Evolutionary conservation across 2,888 invertebrate genomes (phyloP), one percentile per base, ranked within the genome.

Genomic region (Keiferia lycopersicella): DNA sequence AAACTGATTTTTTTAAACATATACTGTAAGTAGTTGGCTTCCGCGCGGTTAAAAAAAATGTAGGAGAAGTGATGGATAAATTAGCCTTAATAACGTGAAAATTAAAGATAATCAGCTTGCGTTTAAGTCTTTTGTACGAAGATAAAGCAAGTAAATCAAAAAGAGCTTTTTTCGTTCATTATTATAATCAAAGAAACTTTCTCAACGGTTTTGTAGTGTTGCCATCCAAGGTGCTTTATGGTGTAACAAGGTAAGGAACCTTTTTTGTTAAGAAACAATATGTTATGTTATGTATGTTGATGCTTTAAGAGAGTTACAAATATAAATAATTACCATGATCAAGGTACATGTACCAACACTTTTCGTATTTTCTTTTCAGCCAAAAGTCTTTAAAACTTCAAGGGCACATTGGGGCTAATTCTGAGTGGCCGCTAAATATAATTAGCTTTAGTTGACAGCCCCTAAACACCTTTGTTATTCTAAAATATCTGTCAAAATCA

Each of bases 1-100:
- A 65, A 45, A 16, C 63, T 64, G 60, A 68, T 66, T 66, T 64
- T 61, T 53, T 41, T 30, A 26, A 6, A 6, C 6, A 34, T 57
- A 38, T n/a, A 53, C 26, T 22, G 26, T 14, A 26, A 26, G 26
- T 60, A 45, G 41, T 60, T 60, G 14, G n/a, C 14, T 20, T 4
- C 60, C 22, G 18, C 22, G 18, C 20, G 18, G 51, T 16, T n/a
- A 3, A 16, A 45, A 45, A 45, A 16, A 45, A 45, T 11, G 12
- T 2, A 45, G 45, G 16, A n/a, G 6, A 4, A 45, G n/a, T 45
- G 45, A 45, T n/a, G 45, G 45, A 45, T 45, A 45, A 45, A 45
- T 45, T 45, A 16, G 45, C 10, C 14, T 12, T 22, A 26, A 53
- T 22, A 53, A 22, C 26, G 6, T 22, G 0, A 12, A 53, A 53